A percentile compares a stretch with the other conserved stretches of the same genome.
Evolutionary conservation across 2,113 vertebrate genomes (phyloP).

Genomic region (Gymnobelideus leadbeateri): DNA sequence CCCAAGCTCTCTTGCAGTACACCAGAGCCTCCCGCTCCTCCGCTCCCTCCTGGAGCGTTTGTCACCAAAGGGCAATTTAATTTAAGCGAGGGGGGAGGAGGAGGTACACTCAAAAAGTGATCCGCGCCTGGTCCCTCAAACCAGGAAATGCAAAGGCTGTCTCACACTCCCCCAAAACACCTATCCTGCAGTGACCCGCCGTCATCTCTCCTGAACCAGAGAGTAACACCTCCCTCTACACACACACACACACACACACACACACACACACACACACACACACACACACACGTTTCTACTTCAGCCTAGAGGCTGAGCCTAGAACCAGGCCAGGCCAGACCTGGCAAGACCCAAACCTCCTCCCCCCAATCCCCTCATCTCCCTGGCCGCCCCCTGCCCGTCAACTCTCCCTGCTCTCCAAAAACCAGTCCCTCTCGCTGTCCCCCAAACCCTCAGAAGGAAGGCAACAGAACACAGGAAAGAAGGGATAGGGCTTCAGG

Average conservation of each 20-base stretch:
- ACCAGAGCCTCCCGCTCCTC: background rate
- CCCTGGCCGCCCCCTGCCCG: background rate
- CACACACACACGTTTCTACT: background rate
- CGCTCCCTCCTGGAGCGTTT: background rate
- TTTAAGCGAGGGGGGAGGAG: background rate
- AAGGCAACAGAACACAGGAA: background rate
- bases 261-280: slow-evolving; percentile 1
- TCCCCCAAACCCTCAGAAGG: background rate
- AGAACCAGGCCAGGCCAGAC: background rate
- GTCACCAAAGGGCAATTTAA: background rate
- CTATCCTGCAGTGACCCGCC: background rate
- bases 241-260: background rate
- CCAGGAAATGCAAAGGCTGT: background rate
- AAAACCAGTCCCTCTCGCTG: background rate
- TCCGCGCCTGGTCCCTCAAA: background rate
- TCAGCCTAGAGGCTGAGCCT: background rate
- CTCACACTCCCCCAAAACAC: background rate
- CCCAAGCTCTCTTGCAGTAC: background rate
- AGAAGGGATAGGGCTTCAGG: background rate
- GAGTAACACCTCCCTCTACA: background rate
- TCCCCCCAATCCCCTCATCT: background rate
- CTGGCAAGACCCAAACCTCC: background rate
- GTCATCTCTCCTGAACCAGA: background rate
- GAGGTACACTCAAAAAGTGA: background rate
- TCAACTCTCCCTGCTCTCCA: background rate